phyloP scores from a whole-genome alignment of 2,113 vertebrate species.

The Pseudolaguvia tuberculata region DNA sequence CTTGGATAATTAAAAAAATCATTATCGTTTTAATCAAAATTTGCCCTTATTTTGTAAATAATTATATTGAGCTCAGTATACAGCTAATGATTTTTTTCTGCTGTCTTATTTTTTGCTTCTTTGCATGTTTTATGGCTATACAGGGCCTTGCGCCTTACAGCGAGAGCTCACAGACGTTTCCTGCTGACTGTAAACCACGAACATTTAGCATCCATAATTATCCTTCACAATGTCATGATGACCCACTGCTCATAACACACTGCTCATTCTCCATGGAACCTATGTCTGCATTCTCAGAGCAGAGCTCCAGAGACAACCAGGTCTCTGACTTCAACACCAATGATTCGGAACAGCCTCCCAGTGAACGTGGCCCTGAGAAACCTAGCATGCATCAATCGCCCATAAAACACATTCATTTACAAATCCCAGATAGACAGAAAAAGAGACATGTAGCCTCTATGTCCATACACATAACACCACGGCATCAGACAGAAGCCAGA shows the following conservation, averaged over 20 bases:
- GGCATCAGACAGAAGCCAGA: conserved; percentile 22
- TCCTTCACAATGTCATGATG: not conserved
- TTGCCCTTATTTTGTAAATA: not conserved
- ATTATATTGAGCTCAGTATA: not conserved
- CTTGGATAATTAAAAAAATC: not conserved
- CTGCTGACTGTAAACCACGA: conserved; percentile 48
- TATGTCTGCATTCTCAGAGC: conserved; percentile 63
- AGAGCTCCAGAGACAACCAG: conserved; percentile 52
- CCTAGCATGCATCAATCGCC: not conserved
- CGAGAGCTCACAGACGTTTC: conserved; percentile 60
- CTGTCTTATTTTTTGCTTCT: conserved; percentile 12
- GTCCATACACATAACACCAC: conserved; percentile 60
- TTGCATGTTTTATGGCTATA: conserved; percentile 20
- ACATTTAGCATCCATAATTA: conserved; percentile 12
- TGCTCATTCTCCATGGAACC: conserved; percentile 63
- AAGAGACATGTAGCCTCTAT: conserved; percentile 75
- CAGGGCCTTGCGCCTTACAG: conserved; percentile 15
- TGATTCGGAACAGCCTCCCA: conserved; percentile 21
- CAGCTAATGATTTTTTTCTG: not conserved
- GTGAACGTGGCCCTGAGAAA: conserved; percentile 4
- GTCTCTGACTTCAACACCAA: conserved; percentile 22
- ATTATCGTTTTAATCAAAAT: not conserved
- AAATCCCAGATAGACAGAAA: conserved; percentile 51
- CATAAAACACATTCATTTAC: conserved; percentile 48
- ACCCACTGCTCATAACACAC: conserved; percentile 24